Conservation (phyloP, 2,113 vertebrate genomes). For the Pollimyrus isidori region DNA sequence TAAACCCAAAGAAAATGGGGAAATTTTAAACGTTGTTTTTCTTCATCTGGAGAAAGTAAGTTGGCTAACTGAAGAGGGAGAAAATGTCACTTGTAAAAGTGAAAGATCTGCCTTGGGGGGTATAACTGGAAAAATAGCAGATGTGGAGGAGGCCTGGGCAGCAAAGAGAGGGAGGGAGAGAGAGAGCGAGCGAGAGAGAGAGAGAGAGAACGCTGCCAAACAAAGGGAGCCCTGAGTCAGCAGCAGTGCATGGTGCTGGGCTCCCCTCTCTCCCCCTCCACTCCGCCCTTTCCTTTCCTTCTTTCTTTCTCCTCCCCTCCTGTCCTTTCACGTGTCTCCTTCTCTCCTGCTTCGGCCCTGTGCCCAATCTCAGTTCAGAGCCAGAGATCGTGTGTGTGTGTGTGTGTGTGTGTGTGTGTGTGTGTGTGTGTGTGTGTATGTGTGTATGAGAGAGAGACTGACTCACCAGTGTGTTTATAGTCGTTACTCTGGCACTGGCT, state of each 20-base stretch:
- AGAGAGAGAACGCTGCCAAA: conserved; percentile 56
- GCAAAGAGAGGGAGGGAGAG: conserved; percentile 37
- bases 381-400: conserved; percentile 1
- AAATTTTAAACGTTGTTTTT: conserved; percentile 31
- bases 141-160: conserved; percentile 34
- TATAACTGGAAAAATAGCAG: conserved; percentile 49
- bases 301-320: conserved; percentile 27
- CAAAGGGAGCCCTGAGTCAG: conserved; percentile 79
- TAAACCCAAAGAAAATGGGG: not conserved
- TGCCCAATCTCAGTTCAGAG: conserved; percentile 11
- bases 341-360: conserved; percentile 18
- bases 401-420: not conserved
- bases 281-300: conserved; percentile 14
- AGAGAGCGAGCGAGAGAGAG: conserved; percentile 27
- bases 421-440: not conserved
- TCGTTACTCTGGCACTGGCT: not conserved
- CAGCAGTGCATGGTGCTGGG: conserved; percentile 63
- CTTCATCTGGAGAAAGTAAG: conserved; percentile 36
- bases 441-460: not conserved
- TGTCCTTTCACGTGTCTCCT: conserved; percentile 12
- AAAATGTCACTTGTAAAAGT: conserved; percentile 40
- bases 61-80: conserved; percentile 22
- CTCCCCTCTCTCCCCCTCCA: conserved; percentile 31
- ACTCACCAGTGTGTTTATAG: not conserved
- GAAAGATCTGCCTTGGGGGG: conserved; percentile 34